phyloP scores from a whole-genome alignment of 2,888 invertebrate genomes.

The Campoletis raptor region DNA sequence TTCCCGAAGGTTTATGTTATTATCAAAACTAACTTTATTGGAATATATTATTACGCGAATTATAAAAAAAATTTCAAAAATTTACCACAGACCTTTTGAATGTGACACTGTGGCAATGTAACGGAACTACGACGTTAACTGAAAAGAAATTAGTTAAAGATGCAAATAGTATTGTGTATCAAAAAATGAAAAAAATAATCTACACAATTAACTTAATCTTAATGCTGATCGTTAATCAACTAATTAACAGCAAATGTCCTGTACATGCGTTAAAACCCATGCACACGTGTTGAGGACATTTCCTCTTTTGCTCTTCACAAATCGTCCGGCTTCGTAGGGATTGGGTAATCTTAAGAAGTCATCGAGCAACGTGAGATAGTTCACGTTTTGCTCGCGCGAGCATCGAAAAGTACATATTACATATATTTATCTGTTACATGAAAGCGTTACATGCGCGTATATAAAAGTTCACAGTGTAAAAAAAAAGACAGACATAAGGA shows the following conservation, averaged over 20 bases:
- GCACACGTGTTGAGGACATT: slow-evolving; percentile 8
- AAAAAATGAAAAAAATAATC: background rate
- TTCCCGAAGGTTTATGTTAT: no score
- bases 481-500: background rate
- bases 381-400: background rate
- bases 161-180: no score
- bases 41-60: no score
- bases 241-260: background rate
- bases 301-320: background rate
- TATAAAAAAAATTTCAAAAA: no score
- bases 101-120: no score
- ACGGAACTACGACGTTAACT: no score
- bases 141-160: no score
- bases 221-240: background rate
- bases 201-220: background rate
- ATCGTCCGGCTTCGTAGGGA: slow-evolving; percentile 37
- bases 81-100: no score
- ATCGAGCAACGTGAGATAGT: slow-evolving; percentile 55
- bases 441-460: slow-evolving; percentile 51
- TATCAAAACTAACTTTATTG: no score
- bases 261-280: background rate
- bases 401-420: slow-evolving; percentile 32
- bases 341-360: slow-evolving; percentile 63
- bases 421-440: slow-evolving; percentile 54
- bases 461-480: slow-evolving; percentile 12